Evolutionary conservation across 2,888 invertebrate species (phyloP), one percentile per base, ranked within the genome.

Genomic region (Lissonota sp.): DNA sequence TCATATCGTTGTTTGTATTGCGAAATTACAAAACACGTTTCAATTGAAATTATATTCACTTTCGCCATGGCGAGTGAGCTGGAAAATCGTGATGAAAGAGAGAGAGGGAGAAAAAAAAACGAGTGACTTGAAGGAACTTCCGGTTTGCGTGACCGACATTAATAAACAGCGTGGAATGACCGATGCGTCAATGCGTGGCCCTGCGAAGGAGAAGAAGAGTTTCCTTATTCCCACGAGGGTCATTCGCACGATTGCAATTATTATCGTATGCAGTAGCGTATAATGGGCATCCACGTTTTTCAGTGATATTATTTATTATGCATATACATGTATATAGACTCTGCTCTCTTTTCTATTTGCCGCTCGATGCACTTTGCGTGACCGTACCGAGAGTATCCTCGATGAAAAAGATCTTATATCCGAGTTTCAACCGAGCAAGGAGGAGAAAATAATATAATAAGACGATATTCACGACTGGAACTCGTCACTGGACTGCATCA

Each of bases 131-230:
- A 53, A 14, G 39, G 46, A 60, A 64, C 62, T 82, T 83, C 76
- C 81, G 75, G 79, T 46, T 79, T 12, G 76, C 76, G 83, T 83
- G 83, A 81, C 83, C 73, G 76, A 83, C 73, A 66, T 76, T 73
- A 76, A 57, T 70, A 42, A 63, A 72, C 62, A 70, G 67, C 62
- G 40, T 40, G 72, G 51, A 49, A 74, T 77, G 75, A 71, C 69
- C 62, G 77, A 69, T 77, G 63, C 57, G 51, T 70, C 62, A 73
- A 69, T 77, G 63, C 57, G 51, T 70, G 72, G 42, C 42, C 39
- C 16, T 10, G 16, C 49, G 37, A 12, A 8, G 44, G 62, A 62
- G 46, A 57, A 16, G 67, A 72, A 51, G 70, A 53, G 66, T 70
- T 53, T 80, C 51, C 58, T 63, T 51, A 72, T 83, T 83, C 83